Conservation (phyloP, 2,113 vertebrate genomes). For the Heloderma charlesbogerti region DNA sequence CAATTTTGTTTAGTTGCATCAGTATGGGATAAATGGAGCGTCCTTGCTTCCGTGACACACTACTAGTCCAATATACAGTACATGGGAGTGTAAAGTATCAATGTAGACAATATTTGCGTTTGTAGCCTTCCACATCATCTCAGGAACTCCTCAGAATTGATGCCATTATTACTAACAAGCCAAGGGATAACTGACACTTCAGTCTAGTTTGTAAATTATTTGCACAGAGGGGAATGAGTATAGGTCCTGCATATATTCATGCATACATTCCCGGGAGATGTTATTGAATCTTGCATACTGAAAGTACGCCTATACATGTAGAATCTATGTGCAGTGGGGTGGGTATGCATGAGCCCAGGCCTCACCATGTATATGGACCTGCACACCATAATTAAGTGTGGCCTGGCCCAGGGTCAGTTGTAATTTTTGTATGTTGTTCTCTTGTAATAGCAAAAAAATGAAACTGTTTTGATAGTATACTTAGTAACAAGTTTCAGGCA, state of each 20-base stretch:
- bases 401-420: not conserved
- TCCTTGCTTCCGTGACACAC: not conserved
- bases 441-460: not conserved
- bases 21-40: not conserved
- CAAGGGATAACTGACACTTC: not conserved
- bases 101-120: not conserved
- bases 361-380: not conserved
- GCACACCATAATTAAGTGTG: not conserved
- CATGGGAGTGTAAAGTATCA: not conserved
- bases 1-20: not conserved
- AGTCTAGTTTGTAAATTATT: not conserved
- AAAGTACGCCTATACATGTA: not conserved
- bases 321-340: not conserved
- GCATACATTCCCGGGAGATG: not conserved
- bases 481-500: not conserved
- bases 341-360: no score
- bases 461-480: not conserved
- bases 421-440: not conserved
- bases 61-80: not conserved
- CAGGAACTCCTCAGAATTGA: not conserved
- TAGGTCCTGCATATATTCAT: not conserved
- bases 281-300: not conserved
- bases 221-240: no score
- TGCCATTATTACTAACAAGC: not conserved
- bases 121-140: not conserved